Conservation (phyloP, 2,113 vertebrate species). For the Xiphophorus maculatus region DNA sequence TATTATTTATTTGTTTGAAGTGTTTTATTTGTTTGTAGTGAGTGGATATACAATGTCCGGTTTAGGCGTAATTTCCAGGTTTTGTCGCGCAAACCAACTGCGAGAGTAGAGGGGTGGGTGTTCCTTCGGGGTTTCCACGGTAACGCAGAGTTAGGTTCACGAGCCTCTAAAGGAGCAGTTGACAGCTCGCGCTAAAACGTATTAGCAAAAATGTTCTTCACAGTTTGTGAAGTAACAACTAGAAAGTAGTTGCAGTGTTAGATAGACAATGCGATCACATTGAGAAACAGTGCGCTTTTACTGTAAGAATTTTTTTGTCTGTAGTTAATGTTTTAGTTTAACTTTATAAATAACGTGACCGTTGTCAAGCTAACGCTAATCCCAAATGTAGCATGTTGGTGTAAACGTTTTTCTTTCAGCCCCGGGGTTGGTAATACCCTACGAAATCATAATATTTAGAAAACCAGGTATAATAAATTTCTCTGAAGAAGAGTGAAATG, state of each 20-base stretch:
- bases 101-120: too few species aligned
- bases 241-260: fast-evolving
- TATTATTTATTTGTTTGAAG: too few species aligned
- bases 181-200: background rate
- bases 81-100: too few species aligned
- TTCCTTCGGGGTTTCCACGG: conserved; percentile 16
- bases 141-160: background rate
- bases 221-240: background rate
- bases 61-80: too few species aligned
- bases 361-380: background rate
- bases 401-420: fast-evolving
- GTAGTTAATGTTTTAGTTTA: too few species aligned
- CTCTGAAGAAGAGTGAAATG: conserved; percentile 31
- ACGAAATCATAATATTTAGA: background rate
- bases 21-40: too few species aligned
- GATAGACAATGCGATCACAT: background rate
- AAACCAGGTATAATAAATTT: background rate
- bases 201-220: background rate
- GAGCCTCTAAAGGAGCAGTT: too few species aligned
- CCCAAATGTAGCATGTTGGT: too few species aligned
- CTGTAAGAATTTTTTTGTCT: background rate
- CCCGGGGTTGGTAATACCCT: background rate
- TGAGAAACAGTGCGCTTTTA: background rate
- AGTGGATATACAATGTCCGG: too few species aligned
- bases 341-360: too few species aligned